Conservation (phyloP, 2,888 invertebrate genomes). For the Andrena praecox region DNA sequence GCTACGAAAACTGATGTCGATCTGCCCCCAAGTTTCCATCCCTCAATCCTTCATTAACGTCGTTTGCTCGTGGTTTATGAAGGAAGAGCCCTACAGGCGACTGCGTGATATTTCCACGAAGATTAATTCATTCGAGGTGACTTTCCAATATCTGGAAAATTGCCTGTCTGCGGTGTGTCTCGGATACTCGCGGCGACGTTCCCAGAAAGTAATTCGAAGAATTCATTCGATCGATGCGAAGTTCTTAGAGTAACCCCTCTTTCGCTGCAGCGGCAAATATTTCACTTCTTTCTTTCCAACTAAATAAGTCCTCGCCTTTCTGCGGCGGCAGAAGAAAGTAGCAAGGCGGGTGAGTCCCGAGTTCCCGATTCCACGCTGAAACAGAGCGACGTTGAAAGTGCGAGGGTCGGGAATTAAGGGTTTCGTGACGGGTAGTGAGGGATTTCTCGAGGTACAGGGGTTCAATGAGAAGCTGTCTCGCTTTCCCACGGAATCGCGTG, state of each 20-base stretch:
- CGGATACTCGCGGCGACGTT: background rate
- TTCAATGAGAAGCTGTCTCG: background rate
- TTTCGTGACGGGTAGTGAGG: background rate
- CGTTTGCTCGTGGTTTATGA: constrained; percentile 1
- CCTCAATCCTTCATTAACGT: constrained; percentile 6
- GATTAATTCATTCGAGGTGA: constrained; percentile 33
- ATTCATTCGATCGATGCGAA: background rate
- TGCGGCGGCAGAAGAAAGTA: background rate
- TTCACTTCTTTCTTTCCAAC: background rate
- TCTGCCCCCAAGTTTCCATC: too few relatives aligned
- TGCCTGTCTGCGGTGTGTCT: constrained; percentile 13
- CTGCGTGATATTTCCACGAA: constrained; percentile 9
- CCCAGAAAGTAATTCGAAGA: background rate
- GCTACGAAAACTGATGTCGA: too few relatives aligned
- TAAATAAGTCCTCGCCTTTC: background rate
- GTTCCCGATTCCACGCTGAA: background rate
- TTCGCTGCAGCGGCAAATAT: background rate
- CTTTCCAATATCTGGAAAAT: constrained; percentile 34
- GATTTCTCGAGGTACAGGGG: background rate
- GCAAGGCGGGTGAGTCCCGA: background rate
- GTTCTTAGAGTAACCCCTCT: background rate
- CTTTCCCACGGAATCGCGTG: constrained; percentile 21
- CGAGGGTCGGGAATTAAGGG: background rate
- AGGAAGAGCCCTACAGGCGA: background rate
- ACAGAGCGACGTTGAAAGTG: background rate